Evolutionary conservation across 2,113 vertebrate species (phyloP).

Genomic region (Paedocypris sp.): DNA sequence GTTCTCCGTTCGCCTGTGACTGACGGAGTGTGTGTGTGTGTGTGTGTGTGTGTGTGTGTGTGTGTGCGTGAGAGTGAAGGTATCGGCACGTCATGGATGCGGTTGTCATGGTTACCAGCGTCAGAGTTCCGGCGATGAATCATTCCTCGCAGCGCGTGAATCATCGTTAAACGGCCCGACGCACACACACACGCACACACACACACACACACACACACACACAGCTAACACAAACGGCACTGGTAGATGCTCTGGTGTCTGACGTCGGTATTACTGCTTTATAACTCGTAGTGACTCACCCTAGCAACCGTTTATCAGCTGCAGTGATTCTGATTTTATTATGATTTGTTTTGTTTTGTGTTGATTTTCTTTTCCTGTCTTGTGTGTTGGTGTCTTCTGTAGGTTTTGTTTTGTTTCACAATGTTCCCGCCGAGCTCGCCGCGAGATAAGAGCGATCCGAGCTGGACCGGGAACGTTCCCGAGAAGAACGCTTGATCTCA

Average conservation of each 20-base stretch:
- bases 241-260: no score
- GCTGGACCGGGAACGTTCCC: constrained; percentile 8
- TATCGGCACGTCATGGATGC: constrained; percentile 24
- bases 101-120: constrained; percentile 31
- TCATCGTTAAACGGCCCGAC: constrained; percentile 24
- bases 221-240: not conserved
- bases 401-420: constrained; percentile 42
- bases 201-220: not conserved
- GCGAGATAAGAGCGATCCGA: constrained; percentile 25
- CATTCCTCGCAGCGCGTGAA: constrained; percentile 35
- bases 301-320: no score
- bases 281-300: no score
- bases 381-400: constrained; percentile 11
- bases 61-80: not conserved
- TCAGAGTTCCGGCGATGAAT: constrained; percentile 29
- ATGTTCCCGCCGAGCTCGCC: constrained; percentile 31
- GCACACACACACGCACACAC: not conserved
- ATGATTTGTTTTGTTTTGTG: constrained; percentile 4
- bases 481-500: no score
- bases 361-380: constrained; percentile 4
- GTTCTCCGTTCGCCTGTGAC: no score
- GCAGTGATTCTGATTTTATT: no score
- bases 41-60: not conserved
- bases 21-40: not conserved
- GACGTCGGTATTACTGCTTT: no score